phyloP scores from a whole-genome alignment of 2,797 vertebrate species.

The Eulemur albifrons region DNA sequence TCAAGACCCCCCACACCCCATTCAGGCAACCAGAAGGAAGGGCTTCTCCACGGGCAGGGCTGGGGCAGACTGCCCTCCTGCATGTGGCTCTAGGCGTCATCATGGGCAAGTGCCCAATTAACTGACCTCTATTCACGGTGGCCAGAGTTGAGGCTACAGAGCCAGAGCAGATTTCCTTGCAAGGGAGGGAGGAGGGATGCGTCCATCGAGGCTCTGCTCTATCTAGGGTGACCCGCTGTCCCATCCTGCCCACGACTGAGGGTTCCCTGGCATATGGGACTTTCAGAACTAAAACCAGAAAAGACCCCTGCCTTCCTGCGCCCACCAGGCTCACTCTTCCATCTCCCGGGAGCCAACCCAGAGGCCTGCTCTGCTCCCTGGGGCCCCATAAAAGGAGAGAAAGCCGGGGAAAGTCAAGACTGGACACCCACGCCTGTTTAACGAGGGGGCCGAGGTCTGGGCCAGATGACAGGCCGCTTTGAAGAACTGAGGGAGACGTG shows the following conservation, averaged over 20 bases:
- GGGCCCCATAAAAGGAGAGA: conserved; percentile 38
- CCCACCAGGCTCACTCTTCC: background rate
- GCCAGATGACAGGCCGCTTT: conserved; percentile 68
- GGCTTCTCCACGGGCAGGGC: background rate
- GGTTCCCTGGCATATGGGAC: background rate
- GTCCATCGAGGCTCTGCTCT: background rate
- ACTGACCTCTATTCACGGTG: background rate
- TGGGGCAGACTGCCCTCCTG: background rate
- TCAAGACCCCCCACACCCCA: background rate
- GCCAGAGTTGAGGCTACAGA: background rate
- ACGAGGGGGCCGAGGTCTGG: background rate
- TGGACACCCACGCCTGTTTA: conserved; percentile 38
- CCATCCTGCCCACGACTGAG: background rate
- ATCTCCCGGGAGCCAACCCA: background rate
- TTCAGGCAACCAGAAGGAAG: background rate
- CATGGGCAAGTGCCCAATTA: background rate
- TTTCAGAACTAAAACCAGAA: background rate
- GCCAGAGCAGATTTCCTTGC: background rate
- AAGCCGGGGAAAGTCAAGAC: background rate
- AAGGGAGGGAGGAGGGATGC: background rate
- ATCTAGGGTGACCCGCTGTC: background rate
- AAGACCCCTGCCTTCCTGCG: background rate
- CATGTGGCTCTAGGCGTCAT: too few relatives aligned
- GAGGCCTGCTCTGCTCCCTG: background rate
- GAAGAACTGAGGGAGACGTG: conserved; percentile 58